Percentiles rank a stretch among this genome's conserved stretches.
Conservation (phyloP, 2,888 invertebrate species). For the Acronicta leporina region DNA sequence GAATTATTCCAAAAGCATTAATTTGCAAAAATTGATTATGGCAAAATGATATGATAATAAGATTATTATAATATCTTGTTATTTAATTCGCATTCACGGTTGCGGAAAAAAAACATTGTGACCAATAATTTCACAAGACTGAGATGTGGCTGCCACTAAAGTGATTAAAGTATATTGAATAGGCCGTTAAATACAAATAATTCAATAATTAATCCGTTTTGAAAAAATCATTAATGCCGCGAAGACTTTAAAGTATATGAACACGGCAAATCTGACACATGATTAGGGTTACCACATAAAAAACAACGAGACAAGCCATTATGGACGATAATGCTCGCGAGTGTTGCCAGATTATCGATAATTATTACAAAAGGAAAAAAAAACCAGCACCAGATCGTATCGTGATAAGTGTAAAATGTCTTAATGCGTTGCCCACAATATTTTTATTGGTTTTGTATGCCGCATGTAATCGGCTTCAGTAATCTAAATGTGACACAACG, state of each 20-base stretch:
- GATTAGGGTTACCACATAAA: constrained; percentile 87
- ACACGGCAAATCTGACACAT: constrained; percentile 86
- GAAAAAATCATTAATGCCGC: constrained; percentile 77
- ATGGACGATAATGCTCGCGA: constrained; percentile 72
- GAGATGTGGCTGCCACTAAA: background rate
- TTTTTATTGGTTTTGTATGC: constrained; percentile 86
- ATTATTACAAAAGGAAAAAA: constrained; percentile 85
- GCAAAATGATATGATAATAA: too few relatives aligned
- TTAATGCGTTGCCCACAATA: constrained; percentile 85
- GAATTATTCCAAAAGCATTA: too few relatives aligned
- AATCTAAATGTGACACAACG: constrained; percentile 77
- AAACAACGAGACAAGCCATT: constrained; percentile 83
- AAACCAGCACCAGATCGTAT: constrained; percentile 73
- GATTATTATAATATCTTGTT: too few relatives aligned
- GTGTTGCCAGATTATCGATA: constrained; percentile 88
- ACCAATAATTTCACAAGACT: background rate
- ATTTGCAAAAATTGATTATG: too few relatives aligned
- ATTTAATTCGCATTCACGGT: too few relatives aligned
- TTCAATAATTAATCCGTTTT: constrained; percentile 78
- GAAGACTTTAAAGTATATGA: constrained; percentile 73
- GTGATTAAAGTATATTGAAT: constrained; percentile 20
- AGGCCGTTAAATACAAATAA: constrained; percentile 62
- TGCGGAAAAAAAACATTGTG: too few relatives aligned
- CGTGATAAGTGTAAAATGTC: constrained; percentile 80
- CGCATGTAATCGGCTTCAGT: constrained; percentile 70